Evolutionary conservation across 2,113 vertebrate species (phyloP).

Genomic region (Paraplagusia blochii): DNA sequence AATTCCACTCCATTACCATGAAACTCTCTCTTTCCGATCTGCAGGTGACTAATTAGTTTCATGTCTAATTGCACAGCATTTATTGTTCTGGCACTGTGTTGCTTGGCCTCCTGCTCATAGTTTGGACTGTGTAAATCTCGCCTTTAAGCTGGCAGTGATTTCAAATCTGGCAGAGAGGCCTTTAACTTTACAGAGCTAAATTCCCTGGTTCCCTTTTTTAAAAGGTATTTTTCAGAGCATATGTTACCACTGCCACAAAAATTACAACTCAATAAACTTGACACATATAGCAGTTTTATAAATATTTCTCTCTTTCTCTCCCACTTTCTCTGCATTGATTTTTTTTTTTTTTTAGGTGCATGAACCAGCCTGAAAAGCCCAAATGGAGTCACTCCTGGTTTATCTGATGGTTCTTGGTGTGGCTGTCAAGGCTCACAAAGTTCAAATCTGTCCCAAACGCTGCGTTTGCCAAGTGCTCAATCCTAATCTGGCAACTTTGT

Average conservation of each 20-base stretch:
- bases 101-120: conserved; percentile 25
- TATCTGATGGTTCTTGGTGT: conserved; percentile 88
- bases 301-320: conserved; percentile 12
- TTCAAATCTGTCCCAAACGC: conserved; percentile 96
- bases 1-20: conserved; percentile 26
- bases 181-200: conserved; percentile 24
- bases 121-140: conserved; percentile 34
- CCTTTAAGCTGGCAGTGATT: conserved; percentile 30
- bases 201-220: conserved; percentile 18
- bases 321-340: conserved; percentile 33
- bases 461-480: conserved; percentile 96
- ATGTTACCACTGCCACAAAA: conserved; percentile 18
- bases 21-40: conserved; percentile 37
- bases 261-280: conserved; percentile 22
- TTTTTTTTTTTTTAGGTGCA: conserved; percentile 79
- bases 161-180: conserved; percentile 43
- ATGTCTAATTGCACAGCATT: conserved; percentile 51
- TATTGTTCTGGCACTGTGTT: conserved; percentile 39
- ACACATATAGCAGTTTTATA: conserved; percentile 17
- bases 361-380: conserved; percentile 77
- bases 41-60: conserved; percentile 55
- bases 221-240: conserved; percentile 9
- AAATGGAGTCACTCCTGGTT: conserved; percentile 94
- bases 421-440: conserved; percentile 91
- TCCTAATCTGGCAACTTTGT: conserved; percentile 95